Base-by-base conservation (phyloP, 2,113 vertebrate genomes). In the Chionomys nivalis region DNA sequence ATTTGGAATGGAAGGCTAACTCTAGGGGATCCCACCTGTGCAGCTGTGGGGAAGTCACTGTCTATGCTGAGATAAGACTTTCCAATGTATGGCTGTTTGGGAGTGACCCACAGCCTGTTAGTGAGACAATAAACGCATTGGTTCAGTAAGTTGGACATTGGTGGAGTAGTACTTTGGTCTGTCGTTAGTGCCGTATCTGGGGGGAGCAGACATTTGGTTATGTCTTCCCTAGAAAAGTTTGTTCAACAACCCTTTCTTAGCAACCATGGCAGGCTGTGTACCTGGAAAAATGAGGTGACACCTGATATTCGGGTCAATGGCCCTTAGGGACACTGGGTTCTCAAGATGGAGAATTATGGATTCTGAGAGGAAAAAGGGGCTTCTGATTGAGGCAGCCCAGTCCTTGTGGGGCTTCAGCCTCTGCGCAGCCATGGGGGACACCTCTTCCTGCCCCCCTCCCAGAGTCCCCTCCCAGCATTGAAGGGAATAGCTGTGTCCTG, bases 261-360 rank as follows among this genome's bases (percentile, higher is more conserved):
- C 61, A 85, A 49, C 72, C 2, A 0, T 26, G 73, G 28, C 47
- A 16, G 49, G 49, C 61, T 8, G 1, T 33, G 16, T 28, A 16
- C 58, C 44, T 66, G 58, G 14, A 36, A 44, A 23, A n/a, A 42
- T 21, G 55, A 61, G 28, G 33, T 7, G 7, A 24, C 0, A 26
- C 23, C 3, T 13, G 6, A n/a, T 1, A 0, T n/a, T 28, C 55
- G 4, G 66, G 61, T 17, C 23, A 52, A 36, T 39, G 87, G 52
- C 47, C 47, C 7, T 26, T 36, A 2, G 58, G 23, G 33, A 39
- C 1, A 2, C 11, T 2, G 2, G 26, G 10, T 5, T 17, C 36
- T 13, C 26, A 24, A n/a, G 16, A 44, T 2, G 24, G 31, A 47
- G 39, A 8, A 12, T 70, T 87, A 49, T 49, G 33, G 16, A 12